Conservation (phyloP, 2,113 vertebrate species). For the Vicugna pacos region DNA sequence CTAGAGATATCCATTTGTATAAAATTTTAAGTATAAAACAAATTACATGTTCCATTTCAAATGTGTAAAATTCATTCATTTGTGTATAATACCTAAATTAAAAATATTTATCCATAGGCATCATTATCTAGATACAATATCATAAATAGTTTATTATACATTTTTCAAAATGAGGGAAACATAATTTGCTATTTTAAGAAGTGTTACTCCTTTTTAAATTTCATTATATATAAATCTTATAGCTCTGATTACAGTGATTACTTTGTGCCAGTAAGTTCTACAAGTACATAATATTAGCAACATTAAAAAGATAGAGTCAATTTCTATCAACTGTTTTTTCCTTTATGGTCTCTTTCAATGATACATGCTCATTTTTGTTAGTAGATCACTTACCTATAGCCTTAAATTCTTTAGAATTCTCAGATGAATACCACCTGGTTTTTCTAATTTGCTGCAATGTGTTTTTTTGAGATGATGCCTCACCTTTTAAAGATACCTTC, state of each 20-base stretch:
- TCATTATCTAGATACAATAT: conserved; percentile 8
- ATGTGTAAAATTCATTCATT: conserved; percentile 23
- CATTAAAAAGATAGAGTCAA: conserved; percentile 78
- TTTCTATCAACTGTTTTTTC: conserved; percentile 72
- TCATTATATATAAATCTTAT: conserved; percentile 21
- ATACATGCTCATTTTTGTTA: conserved; percentile 82
- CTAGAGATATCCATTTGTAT: background rate
- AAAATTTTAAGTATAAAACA: background rate
- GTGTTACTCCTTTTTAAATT: conserved; percentile 45
- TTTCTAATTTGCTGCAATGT: conserved; percentile 79
- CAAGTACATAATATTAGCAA: conserved; percentile 74
- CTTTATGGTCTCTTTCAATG: conserved; percentile 75
- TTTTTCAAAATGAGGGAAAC: conserved; percentile 57
- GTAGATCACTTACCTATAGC: conserved; percentile 77
- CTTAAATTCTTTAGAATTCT: conserved; percentile 80
- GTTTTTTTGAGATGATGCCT: conserved; percentile 80
- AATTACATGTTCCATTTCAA: conserved; percentile 25
- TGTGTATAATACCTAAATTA: background rate
- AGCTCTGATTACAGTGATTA: conserved; percentile 66
- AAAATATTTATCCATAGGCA: conserved; percentile 14
- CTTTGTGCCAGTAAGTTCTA: conserved; percentile 62
- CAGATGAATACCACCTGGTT: conserved; percentile 80
- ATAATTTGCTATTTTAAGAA: conserved; percentile 50
- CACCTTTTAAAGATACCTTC: conserved; percentile 80
- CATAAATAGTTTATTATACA: conserved; percentile 5